Base-by-base conservation (phyloP, 64 coral and sea anemone genomes). In the Pocillopora damicornis region DNA sequence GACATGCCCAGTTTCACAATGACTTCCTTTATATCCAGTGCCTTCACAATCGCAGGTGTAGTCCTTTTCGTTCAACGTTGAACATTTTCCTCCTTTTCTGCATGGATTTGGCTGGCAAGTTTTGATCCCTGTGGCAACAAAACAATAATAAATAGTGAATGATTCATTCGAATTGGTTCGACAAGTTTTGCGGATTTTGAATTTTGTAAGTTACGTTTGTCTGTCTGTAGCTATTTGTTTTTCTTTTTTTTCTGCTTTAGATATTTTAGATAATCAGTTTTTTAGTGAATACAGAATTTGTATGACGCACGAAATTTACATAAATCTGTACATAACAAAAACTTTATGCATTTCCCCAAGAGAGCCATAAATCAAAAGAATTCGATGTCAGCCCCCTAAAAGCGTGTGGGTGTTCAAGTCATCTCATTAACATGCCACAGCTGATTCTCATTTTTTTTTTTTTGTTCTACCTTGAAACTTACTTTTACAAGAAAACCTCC, bases 101-200 rank as follows among this genome's bases (percentile, higher is more conserved):
- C 88, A 89, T 14, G 78, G 88, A 89, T 89, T 89, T 60, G 88
- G 88, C 1, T 25, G 13, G 36, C 88, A 89, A 22, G 69, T 79
- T 8, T 80, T 30, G 4, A 60, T 17, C 18, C 81, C 88, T 89
- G 65, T 56, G 8, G 68, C 6, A 15, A 9, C 20, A 75, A 73
- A 34, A n/a, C 2, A 58, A 14, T 2, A 13, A 82, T 15, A 57
- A 61, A 36, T 9, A 76, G 38, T 76, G 1, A 7, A 42, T 36
- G 11, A 56, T 36, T 0, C 18, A 36, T 18, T 4, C 23, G 9
- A n/a, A 69, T 69, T 20, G 23, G 20, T 69, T n/a, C 18, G 9
- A 69, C 18, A 69, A n/a, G 23, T 20, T 17, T 18, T 16, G 64
- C 22, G 5, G 1, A 17, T 18, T 67, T 18, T 13, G 16, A 63